These are phyloP conservation scores for Pemphredon lugubris DNA, from an alignment of 2,888 invertebrate genomes.

Conservation along the genomic window DNA sequence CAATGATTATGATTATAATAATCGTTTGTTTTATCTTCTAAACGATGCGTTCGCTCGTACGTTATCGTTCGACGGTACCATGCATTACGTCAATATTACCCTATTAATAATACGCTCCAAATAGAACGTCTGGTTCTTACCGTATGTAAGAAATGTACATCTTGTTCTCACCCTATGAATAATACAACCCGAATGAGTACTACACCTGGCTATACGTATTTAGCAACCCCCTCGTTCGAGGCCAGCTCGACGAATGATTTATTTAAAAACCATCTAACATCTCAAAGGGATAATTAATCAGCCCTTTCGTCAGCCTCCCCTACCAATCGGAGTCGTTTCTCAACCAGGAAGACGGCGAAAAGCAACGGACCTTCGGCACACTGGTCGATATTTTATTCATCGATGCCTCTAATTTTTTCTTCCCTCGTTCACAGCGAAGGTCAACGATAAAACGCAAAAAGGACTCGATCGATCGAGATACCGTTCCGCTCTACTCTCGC, in stretches of 20 bases:
- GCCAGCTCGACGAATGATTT: neutral
- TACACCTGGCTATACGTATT: too few relatives aligned
- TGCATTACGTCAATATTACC: too few relatives aligned
- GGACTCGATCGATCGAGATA: conserved; percentile 35
- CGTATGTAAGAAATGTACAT: too few relatives aligned
- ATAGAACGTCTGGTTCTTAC: too few relatives aligned
- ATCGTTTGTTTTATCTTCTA: too few relatives aligned
- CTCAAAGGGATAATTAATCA: conserved; percentile 22
- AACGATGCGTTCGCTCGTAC: too few relatives aligned
- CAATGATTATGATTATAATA: too few relatives aligned
- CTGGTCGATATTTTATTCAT: conserved; percentile 15
- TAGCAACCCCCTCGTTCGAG: neutral
- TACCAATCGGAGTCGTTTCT: neutral
- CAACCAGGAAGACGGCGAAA: neutral
- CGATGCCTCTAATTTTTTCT: conserved; percentile 3
- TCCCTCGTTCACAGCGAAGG: conserved; percentile 30
- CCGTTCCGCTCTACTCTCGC: conserved; percentile 6
- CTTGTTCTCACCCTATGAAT: neutral
- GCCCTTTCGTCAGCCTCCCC: neutral
- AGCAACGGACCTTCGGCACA: conserved; percentile 16
- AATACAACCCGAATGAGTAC: too few relatives aligned
- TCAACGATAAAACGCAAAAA: conserved; percentile 39
- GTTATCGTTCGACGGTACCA: too few relatives aligned
- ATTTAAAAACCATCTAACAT: neutral
- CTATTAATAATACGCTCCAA: too few relatives aligned